Evolutionary conservation across 2,113 vertebrate species (phyloP).

Genomic region (Ammospiza caudacuta): DNA sequence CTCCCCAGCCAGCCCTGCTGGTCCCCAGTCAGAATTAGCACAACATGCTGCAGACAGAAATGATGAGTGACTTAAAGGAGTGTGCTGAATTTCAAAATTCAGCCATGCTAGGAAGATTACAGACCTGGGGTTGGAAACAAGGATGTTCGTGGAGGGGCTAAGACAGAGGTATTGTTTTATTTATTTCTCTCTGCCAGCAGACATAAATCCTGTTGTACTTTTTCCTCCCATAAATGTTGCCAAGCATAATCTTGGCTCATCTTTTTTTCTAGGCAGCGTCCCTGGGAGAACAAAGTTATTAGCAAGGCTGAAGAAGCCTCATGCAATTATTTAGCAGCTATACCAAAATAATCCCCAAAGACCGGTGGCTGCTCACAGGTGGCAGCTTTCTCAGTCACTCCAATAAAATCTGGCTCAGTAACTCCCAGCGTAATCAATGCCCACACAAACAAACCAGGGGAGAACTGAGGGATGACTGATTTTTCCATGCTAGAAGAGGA

Average conservation of each 20-base stretch:
- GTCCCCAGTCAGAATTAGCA: neutral
- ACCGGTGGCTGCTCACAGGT: neutral
- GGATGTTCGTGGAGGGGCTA: neutral
- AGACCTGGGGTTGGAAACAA: neutral
- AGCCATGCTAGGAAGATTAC: neutral
- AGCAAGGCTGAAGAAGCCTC: constrained; percentile 27
- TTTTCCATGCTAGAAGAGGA: neutral
- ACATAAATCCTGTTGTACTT: constrained; percentile 24
- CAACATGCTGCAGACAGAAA: neutral
- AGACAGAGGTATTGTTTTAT: neutral
- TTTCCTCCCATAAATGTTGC: neutral
- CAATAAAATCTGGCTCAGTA: constrained; percentile 29
- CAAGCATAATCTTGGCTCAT: constrained; percentile 6
- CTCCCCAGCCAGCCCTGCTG: neutral
- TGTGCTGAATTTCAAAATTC: neutral
- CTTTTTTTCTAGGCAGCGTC: neutral
- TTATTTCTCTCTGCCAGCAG: neutral
- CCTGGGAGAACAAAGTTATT: neutral
- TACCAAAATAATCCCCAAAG: constrained; percentile 28
- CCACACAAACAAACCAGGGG: constrained; percentile 17
- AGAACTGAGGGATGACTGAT: neutral
- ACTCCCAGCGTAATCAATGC: neutral
- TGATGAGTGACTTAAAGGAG: neutral
- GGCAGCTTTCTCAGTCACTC: constrained; percentile 21
- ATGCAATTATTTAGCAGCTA: constrained; percentile 21